Evolutionary conservation across 1,140 invertebrate species (phyloP).

Genomic region (Drosophila sechellia): DNA sequence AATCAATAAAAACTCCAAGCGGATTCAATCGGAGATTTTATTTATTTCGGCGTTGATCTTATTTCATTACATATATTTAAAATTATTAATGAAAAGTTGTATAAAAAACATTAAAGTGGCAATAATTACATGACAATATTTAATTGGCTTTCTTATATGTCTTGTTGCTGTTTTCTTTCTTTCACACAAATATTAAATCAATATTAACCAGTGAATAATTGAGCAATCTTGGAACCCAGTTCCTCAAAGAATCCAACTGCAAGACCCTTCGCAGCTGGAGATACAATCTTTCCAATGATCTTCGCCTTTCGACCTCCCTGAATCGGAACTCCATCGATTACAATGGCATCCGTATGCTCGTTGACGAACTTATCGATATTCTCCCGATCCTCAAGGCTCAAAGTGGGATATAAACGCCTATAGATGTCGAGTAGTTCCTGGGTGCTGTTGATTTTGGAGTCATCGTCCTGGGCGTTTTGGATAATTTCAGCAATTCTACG

Average conservation of each 20-base stretch:
- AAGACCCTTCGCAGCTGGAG: background rate
- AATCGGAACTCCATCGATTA: constrained; percentile 8
- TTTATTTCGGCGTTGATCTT: too few species aligned
- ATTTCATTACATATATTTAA: too few species aligned
- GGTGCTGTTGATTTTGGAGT: constrained; percentile 2
- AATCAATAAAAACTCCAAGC: too few species aligned
- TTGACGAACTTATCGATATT: background rate
- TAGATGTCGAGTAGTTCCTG: constrained; percentile 7
- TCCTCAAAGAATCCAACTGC: background rate
- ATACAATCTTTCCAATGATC: background rate
- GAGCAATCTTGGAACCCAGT: background rate
- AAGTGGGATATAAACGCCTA: background rate
- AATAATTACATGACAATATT: too few species aligned
- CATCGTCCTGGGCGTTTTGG: background rate
- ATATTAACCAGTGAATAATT: background rate
- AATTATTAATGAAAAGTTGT: too few species aligned
- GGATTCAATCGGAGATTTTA: too few species aligned
- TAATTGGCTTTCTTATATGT: background rate
- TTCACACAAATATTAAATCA: too few species aligned
- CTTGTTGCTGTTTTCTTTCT: too few species aligned
- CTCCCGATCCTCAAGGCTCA: background rate
- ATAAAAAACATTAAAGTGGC: too few species aligned
- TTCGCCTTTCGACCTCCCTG: constrained; percentile 1
- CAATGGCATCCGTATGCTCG: background rate
- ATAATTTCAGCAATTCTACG: constrained; percentile 1